A percentile compares a stretch with the other conserved stretches of the same genome.
These are phyloP conservation scores for Mareca penelope DNA, from an alignment of 2,797 vertebrate genomes.

Conservation along the genomic window DNA sequence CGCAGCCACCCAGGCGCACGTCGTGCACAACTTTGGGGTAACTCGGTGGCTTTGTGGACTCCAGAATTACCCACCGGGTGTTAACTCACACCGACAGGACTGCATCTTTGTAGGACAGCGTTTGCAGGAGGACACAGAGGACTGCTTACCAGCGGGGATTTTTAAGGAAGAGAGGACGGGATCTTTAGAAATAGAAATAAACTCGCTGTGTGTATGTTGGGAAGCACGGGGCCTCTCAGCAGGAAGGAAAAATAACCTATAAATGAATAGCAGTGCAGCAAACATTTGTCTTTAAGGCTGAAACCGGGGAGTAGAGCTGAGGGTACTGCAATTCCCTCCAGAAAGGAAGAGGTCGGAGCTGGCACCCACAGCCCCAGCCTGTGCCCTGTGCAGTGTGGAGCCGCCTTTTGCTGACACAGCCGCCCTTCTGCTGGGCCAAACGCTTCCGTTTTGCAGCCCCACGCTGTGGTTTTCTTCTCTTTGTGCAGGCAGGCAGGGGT, in stretches of 20 bases:
- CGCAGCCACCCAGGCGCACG: fast-evolving
- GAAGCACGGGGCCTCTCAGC: conserved; percentile 4
- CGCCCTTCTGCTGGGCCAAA: neutral
- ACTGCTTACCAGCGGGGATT: neutral
- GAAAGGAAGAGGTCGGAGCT: neutral
- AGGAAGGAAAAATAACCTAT: conserved; percentile 19
- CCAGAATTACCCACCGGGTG: neutral
- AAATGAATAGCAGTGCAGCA: conserved; percentile 50
- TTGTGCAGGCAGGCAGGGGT: neutral
- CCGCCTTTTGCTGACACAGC: neutral
- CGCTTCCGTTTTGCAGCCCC: neutral
- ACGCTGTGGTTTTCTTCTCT: neutral
- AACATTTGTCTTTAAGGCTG: conserved; percentile 61
- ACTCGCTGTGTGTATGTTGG: neutral
- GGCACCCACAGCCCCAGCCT: neutral
- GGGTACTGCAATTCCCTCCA: conserved; percentile 29
- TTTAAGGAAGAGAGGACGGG: neutral
- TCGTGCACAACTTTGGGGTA: fast-evolving
- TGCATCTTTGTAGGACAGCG: fast-evolving
- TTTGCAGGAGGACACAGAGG: fast-evolving
- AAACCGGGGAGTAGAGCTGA: conserved; percentile 47
- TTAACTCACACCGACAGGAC: fast-evolving
- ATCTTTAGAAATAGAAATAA: neutral
- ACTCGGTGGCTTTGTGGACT: neutral
- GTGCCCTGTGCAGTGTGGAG: fast-evolving